Evolutionary conservation across 1,140 invertebrate genomes (phyloP), one percentile per base, ranked within the genome.

Genomic region (Drosophila willistoni): DNA sequence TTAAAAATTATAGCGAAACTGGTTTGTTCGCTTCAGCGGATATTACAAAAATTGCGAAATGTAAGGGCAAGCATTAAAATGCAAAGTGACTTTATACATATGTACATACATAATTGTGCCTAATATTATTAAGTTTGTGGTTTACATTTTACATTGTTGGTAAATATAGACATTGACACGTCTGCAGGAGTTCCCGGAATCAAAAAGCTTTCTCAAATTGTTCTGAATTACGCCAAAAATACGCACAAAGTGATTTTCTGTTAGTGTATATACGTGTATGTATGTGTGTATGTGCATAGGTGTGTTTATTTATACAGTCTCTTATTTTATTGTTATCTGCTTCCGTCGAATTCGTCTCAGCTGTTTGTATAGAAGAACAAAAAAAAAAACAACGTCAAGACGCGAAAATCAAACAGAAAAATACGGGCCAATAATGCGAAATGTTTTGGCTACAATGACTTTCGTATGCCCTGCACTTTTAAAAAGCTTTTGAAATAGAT

Each of bases 351-450:
- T 29, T 29, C 29, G 29, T 34, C 72, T 34, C 73, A 76, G 73
- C 73, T 76, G 33, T 65, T 81, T 86, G 80, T 82, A 84, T 85
- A 85, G 82, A 87, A 83, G 84, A 74, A 29, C 29, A 29, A 60
- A 71, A 81, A 73, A 75, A 73, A 75, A 29, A 55, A 75, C 55
- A 41, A 65, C 62, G 72, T 56, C 76, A 83, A 73, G 79, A 85
- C 71, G 81, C 81, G 77, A 85, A 84, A 77, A 74, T 55, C 77
- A 81, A 60, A 56, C 81, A 54, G 67, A 78, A 70, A 78, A 70
- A 78, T 64, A 72, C 25, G 42, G 10, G 44, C 42, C 68, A 66
- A 79, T 76, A 72, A 77, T 69, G 51, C 64, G 61, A 42, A 39
- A 66, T 7, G 10, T 7, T 10, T 41, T 19, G 12, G 39, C 42